Conservation (phyloP, 2,888 invertebrate genomes). For the Lagria hirta region DNA sequence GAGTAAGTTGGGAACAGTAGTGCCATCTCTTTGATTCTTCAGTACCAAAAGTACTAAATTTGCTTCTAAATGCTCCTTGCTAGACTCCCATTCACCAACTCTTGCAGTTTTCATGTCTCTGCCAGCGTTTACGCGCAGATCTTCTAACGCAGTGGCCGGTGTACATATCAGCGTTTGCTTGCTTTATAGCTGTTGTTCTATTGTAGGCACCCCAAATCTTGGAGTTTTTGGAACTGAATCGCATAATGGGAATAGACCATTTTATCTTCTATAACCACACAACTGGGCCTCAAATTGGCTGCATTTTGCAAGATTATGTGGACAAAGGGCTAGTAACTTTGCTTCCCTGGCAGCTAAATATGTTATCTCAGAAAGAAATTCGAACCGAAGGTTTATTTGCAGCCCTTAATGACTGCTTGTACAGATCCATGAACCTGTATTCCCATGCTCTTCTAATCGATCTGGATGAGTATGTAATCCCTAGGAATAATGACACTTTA, state of each 20-base stretch:
- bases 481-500: conserved; percentile 75
- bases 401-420: conserved; percentile 90
- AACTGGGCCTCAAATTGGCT: conserved; percentile 74
- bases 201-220: conserved; percentile 73
- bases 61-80: too few species aligned
- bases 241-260: conserved; percentile 79
- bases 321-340: conserved; percentile 66
- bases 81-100: too few species aligned
- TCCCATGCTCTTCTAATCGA: conserved; percentile 84
- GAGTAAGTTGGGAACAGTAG: conserved; percentile 57
- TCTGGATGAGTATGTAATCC: conserved; percentile 86
- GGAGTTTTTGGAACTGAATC: conserved; percentile 88
- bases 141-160: too few species aligned
- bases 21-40: too few species aligned
- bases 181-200: too few species aligned
- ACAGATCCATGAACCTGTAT: conserved; percentile 83
- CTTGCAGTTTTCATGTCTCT: too few species aligned
- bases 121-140: too few species aligned
- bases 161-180: too few species aligned
- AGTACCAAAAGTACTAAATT: not conserved
- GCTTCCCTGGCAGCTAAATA: conserved; percentile 82
- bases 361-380: conserved; percentile 86
- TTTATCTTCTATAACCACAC: conserved; percentile 93
- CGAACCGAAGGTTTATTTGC: conserved; percentile 91
- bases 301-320: conserved; percentile 58